Conservation (phyloP, 1,140 invertebrate genomes). For the Maniola jurtina region DNA sequence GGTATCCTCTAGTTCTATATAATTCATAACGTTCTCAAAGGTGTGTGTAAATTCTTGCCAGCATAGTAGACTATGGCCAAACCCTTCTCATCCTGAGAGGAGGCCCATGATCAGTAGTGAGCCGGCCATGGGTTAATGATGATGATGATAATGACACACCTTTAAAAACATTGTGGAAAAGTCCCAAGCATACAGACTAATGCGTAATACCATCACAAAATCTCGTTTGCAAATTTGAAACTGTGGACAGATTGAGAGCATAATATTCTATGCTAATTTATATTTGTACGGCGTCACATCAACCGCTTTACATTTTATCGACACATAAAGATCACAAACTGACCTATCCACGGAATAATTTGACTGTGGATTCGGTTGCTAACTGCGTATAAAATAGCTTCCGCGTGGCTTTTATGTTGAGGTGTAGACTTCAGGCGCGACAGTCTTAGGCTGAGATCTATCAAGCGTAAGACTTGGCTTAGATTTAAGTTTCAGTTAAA, state of each 20-base stretch:
- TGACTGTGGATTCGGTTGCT: slow-evolving; percentile 9
- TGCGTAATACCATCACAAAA: background rate
- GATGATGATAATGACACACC: no score
- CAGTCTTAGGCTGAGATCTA: background rate
- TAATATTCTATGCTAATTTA: slow-evolving; percentile 9
- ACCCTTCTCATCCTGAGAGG: no score
- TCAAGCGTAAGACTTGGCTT: no score
- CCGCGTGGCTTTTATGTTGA: background rate
- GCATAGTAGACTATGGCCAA: no score
- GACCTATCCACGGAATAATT: slow-evolving; percentile 13
- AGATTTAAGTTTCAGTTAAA: no score
- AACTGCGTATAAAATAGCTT: slow-evolving; percentile 11
- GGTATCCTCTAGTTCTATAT: no score
- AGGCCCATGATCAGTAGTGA: no score
- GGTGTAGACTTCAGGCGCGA: background rate
- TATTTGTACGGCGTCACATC: slow-evolving; percentile 1
- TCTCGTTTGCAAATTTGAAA: background rate
- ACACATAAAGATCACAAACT: slow-evolving; percentile 14
- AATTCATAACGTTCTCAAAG: no score
- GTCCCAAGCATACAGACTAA: background rate
- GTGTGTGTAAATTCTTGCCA: no score
- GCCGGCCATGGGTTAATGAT: no score
- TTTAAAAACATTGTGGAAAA: no score
- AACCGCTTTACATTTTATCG: slow-evolving; percentile 1
- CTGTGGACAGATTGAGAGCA: background rate